Conservation (phyloP, 2,113 vertebrate species). For the Brienomyrus brachyistius region DNA sequence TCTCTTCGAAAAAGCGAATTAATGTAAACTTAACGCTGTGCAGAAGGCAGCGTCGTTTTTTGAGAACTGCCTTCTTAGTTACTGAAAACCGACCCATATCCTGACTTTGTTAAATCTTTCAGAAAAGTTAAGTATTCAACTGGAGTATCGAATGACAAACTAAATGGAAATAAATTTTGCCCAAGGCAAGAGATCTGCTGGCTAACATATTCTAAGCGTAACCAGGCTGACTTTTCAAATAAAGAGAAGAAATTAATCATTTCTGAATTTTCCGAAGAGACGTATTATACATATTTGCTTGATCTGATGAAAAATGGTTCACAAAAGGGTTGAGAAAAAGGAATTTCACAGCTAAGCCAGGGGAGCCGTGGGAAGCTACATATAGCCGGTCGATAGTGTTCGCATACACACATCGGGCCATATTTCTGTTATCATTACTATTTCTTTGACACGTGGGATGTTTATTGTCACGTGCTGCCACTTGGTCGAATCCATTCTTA, state of each 20-base stretch:
- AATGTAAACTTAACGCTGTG: not conserved
- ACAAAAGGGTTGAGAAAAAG: not conserved
- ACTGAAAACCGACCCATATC: not conserved
- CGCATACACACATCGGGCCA: not conserved
- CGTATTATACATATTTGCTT: not conserved
- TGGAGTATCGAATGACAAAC: not conserved
- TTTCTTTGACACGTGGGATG: not conserved
- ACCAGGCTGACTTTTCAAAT: not conserved
- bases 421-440: not conserved
- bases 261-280: not conserved
- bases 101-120: no score
- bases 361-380: not conserved
- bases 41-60: not conserved
- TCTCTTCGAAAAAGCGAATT: not conserved
- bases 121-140: not conserved
- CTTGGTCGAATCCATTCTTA: not conserved
- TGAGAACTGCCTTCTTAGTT: not conserved
- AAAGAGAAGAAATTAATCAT: not conserved
- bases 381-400: not conserved
- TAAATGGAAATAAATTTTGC: not conserved
- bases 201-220: not conserved
- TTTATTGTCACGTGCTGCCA: not conserved
- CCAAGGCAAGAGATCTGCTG: not conserved
- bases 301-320: not conserved
- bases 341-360: not conserved